Conservation (phyloP, 2,797 vertebrate species). For the Micrastur ruficollis region DNA sequence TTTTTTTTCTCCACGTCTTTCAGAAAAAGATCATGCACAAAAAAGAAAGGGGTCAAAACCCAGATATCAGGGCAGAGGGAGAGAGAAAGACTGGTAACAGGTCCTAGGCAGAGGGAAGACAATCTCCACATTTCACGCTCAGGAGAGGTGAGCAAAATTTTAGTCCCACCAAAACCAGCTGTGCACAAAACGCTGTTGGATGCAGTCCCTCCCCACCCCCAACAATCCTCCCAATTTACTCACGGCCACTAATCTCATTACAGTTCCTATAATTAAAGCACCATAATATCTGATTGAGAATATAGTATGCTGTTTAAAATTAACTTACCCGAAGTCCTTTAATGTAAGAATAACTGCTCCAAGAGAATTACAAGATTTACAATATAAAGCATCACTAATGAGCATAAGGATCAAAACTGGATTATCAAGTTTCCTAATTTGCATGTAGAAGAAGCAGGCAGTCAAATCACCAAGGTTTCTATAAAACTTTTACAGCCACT, state of each 20-base stretch:
- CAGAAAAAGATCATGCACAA: neutral
- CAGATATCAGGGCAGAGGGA: neutral
- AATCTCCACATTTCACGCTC: neutral
- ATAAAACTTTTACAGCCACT: neutral
- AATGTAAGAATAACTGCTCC: neutral
- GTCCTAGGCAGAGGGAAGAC: neutral
- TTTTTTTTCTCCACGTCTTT: neutral
- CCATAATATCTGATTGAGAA: neutral
- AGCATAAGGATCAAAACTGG: slow-evolving; percentile 12
- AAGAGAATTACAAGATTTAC: neutral
- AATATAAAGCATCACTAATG: slow-evolving; percentile 14
- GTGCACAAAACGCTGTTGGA: fast-evolving
- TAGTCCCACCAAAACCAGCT: neutral
- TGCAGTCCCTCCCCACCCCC: neutral
- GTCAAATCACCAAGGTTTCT: neutral
- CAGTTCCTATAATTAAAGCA: slow-evolving; percentile 37
- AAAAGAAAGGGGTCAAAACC: neutral
- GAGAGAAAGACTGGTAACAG: neutral
- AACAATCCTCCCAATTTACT: neutral
- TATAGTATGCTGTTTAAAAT: neutral
- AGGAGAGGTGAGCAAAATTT: neutral
- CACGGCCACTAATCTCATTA: slow-evolving; percentile 1
- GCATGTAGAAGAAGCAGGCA: neutral
- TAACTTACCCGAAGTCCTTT: neutral
- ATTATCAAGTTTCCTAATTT: slow-evolving; percentile 8